A percentile compares a stretch with the other conserved stretches of the same genome.
Evolutionary conservation across 2,797 vertebrate genomes (phyloP).

Genomic region (Tragelaphus oryx): DNA sequence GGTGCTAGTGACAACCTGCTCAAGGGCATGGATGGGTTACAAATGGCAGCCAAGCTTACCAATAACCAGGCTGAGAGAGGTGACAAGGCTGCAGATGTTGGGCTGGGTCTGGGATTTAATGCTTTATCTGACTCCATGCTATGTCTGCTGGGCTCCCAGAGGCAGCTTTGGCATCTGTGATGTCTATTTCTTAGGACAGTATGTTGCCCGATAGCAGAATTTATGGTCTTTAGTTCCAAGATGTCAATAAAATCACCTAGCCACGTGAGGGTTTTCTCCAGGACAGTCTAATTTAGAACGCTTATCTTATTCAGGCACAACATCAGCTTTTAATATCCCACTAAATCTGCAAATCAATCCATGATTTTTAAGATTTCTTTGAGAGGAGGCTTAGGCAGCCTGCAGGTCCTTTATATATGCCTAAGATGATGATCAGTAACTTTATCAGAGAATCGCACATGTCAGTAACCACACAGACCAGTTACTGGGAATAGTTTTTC

Average conservation of each 20-base stretch:
- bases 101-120: background rate
- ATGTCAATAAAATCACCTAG: slow-evolving; percentile 50
- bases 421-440: background rate
- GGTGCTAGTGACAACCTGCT: background rate
- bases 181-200: background rate
- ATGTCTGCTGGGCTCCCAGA: background rate
- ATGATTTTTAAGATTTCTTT: slow-evolving; percentile 42
- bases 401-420: background rate
- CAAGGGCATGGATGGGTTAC: background rate
- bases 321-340: slow-evolving; percentile 50
- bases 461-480: background rate
- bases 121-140: background rate
- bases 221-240: slow-evolving; percentile 20
- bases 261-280: background rate
- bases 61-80: background rate
- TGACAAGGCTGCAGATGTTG: background rate
- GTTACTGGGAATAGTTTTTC: background rate
- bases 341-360: slow-evolving; percentile 49
- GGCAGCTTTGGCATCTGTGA: background rate
- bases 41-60: background rate
- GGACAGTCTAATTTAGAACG: background rate
- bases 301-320: slow-evolving; percentile 50
- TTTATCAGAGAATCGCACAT: background rate
- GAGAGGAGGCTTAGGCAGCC: background rate
- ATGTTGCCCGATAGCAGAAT: background rate